Evolutionary conservation across 2,888 invertebrate species (phyloP), one percentile per base, ranked within the genome.

Genomic region (Plagodis pulveraria): DNA sequence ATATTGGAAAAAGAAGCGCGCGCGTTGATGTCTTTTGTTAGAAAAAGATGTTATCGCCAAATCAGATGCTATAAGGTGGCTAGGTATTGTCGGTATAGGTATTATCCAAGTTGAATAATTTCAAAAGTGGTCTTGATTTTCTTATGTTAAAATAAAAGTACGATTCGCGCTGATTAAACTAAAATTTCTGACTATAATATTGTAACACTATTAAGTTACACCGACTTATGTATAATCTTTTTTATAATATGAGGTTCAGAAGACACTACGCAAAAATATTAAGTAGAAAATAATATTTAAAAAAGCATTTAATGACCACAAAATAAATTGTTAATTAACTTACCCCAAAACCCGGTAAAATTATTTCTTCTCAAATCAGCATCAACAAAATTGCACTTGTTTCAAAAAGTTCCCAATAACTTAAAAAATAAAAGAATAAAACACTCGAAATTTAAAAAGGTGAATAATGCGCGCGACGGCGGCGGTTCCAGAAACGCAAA

Each of bases 21-120:
- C 80, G 81, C 86, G 86, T 86, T 83, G 81, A 86, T 77, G 83
- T 86, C 86, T 86, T 85, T 85, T 77, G 70, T 76, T 74, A 65
- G 69, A 51, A 52, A 61, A 42, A 40, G 10, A 40, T 10, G 5
- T 8, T 40, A 40, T 10, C 40, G 10, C 22, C 22, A 22, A 22
- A 22, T 22, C 22, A 22, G 2, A 22, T 22, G 2, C 22, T 22
- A 22, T 22, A 22, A 22, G 22, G 4, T 22, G 22, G n/a, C n/a
- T 22, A 22, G 22, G 22, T 22, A 2, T 4, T 22, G 22, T 22
- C 22, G 22, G 22, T 22, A 22, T 22, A 22, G 22, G 22, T 22
- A 22, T 22, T 22, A 2, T 4, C 22, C 22, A 22, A 22, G 22
- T 22, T 22, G 22, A 22, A 22, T 22, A 22, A 22, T 22, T 22